These are phyloP conservation scores for Amphilophus citrinellus DNA, from an alignment of 2,113 vertebrate genomes.

Conservation along the genomic window DNA sequence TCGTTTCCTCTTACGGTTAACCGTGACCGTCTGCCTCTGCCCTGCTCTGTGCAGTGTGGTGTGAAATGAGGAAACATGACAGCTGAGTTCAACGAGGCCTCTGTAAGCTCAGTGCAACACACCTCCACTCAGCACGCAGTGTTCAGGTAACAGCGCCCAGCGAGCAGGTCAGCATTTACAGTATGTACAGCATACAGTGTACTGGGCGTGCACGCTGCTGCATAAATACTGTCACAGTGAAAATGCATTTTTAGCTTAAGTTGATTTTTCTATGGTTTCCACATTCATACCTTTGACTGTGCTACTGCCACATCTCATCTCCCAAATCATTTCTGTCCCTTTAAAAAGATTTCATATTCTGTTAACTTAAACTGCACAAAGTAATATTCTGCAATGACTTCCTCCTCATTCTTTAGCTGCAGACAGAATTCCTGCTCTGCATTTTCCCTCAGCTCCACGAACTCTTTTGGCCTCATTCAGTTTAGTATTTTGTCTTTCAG, in stretches of 20 bases:
- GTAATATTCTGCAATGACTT: neutral
- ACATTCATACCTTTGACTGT: too few species aligned
- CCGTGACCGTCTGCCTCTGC: neutral
- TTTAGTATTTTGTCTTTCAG: neutral
- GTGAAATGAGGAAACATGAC: slow-evolving; percentile 62
- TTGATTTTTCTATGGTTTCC: too few species aligned
- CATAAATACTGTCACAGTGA: neutral
- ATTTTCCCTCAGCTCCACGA: too few species aligned
- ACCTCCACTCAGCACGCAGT: neutral
- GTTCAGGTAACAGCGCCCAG: neutral
- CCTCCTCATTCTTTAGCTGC: neutral
- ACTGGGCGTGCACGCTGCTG: neutral
- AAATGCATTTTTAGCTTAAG: too few species aligned
- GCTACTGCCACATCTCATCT: too few species aligned
- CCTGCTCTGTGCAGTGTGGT: slow-evolving; percentile 25
- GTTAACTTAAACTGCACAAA: neutral
- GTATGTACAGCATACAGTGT: neutral
- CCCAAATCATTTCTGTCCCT: neutral
- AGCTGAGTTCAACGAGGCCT: slow-evolving; percentile 19
- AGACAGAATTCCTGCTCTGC: neutral
- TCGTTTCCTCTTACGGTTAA: slow-evolving; percentile 41
- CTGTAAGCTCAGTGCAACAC: neutral
- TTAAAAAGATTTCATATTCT: too few species aligned
- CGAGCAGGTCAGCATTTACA: neutral
- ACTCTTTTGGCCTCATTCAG: neutral